Evolutionary conservation across 2,888 invertebrate species (phyloP).

Genomic region (Drosophila heteroneura): DNA sequence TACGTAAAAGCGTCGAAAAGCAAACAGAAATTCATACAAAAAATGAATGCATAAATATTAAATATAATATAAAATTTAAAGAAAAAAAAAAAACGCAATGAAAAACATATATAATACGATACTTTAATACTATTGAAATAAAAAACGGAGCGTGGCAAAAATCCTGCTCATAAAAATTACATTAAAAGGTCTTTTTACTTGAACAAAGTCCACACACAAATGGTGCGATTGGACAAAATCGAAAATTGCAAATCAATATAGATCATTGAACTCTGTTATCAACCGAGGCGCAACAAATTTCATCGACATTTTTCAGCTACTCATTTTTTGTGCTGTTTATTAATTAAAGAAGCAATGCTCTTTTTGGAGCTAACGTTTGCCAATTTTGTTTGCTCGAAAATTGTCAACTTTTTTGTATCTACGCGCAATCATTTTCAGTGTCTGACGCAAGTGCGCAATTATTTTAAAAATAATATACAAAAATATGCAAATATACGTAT

Average conservation of each 20-base stretch:
- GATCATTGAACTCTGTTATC: slow-evolving; percentile 55
- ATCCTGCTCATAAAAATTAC: slow-evolving; percentile 67
- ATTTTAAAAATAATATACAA: slow-evolving; percentile 59
- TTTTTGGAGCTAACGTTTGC: slow-evolving; percentile 16
- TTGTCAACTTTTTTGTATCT: slow-evolving; percentile 54
- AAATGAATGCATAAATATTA: slow-evolving; percentile 67
- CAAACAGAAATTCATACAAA: slow-evolving; percentile 42
- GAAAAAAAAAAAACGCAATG: slow-evolving; percentile 40
- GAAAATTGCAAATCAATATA: slow-evolving; percentile 38
- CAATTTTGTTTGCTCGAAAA: slow-evolving; percentile 35
- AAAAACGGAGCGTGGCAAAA: slow-evolving; percentile 66
- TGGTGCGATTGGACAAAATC: not conserved
- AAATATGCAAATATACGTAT: slow-evolving; percentile 15
- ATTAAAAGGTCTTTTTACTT: slow-evolving; percentile 20
- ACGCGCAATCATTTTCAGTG: slow-evolving; percentile 22
- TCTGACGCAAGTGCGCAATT: slow-evolving; percentile 67
- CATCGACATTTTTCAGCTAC: not conserved
- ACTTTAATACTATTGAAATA: slow-evolving; percentile 82
- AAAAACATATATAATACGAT: slow-evolving; percentile 78
- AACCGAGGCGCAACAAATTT: slow-evolving; percentile 2
- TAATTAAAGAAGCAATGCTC: slow-evolving; percentile 25
- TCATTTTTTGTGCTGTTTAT: slow-evolving; percentile 7
- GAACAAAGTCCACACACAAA: not conserved
- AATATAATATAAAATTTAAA: slow-evolving; percentile 64
- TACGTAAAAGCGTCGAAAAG: slow-evolving; percentile 43